Evolutionary conservation across 2,888 invertebrate species (phyloP).

Genomic region (Apotomis betuletana): DNA sequence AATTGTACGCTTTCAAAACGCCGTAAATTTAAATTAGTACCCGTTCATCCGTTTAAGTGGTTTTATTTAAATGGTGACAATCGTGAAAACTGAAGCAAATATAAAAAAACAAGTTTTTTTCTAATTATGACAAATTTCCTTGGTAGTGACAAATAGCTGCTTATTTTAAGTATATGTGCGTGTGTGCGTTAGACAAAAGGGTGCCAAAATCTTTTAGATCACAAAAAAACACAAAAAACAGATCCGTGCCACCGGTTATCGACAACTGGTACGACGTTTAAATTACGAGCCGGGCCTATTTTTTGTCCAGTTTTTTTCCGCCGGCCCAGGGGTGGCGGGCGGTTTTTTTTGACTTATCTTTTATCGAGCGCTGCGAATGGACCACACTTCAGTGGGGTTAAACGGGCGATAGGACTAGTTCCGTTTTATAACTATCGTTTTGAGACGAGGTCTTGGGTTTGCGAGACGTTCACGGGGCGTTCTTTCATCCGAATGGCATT

Average conservation of each 20-base stretch:
- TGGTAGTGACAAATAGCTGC: background rate
- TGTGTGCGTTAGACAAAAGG: slow-evolving; percentile 17
- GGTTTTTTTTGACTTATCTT: slow-evolving; percentile 66
- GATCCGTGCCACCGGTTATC: slow-evolving; percentile 63
- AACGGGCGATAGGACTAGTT: slow-evolving; percentile 64
- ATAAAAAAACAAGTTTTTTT: no score
- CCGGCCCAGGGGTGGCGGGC: slow-evolving; percentile 77
- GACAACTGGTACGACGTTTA: slow-evolving; percentile 78
- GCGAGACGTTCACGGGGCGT: background rate
- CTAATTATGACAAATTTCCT: no score
- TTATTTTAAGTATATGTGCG: background rate
- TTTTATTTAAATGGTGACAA: no score
- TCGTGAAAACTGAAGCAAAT: no score
- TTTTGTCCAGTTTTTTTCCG: slow-evolving; percentile 77
- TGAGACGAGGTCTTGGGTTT: slow-evolving; percentile 2
- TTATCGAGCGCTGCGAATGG: slow-evolving; percentile 60
- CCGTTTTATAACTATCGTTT: slow-evolving; percentile 44
- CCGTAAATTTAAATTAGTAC: no score
- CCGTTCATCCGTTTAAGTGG: no score
- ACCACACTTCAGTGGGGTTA: slow-evolving; percentile 70
- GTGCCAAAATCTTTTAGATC: slow-evolving; percentile 32
- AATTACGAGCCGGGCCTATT: slow-evolving; percentile 77
- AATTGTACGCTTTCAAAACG: no score
- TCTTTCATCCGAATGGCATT: no score
- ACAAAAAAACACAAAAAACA: slow-evolving; percentile 44